These are phyloP conservation scores for Beris morrisii DNA, from an alignment of 2,888 invertebrate species.

Conservation along the genomic window DNA sequence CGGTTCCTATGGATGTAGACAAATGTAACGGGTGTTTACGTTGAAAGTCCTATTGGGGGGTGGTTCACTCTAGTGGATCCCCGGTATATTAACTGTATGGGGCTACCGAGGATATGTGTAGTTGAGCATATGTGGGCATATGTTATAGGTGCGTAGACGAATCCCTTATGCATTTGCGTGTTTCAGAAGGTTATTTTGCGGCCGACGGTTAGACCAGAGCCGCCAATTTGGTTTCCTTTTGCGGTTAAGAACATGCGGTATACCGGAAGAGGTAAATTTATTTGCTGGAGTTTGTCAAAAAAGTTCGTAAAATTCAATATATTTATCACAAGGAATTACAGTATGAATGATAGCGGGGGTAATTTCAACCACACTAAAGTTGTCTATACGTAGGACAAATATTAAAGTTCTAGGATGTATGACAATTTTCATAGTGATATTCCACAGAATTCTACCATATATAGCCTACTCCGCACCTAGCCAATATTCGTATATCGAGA, in stretches of 20 bases:
- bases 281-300: slow-evolving; percentile 26
- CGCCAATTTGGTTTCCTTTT: slow-evolving; percentile 42
- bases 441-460: too few relatives aligned
- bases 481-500: too few relatives aligned
- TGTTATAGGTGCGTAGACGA: neutral
- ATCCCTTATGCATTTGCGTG: slow-evolving; percentile 37
- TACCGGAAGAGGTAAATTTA: slow-evolving; percentile 43
- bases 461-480: too few relatives aligned
- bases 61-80: slow-evolving; percentile 39
- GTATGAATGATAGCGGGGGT: too few relatives aligned
- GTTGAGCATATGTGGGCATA: slow-evolving; percentile 7
- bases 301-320: neutral
- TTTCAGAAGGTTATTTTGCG: slow-evolving; percentile 43
- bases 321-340: too few relatives aligned
- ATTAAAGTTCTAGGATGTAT: too few relatives aligned
- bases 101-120: slow-evolving; percentile 27
- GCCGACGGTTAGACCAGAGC: slow-evolving; percentile 38
- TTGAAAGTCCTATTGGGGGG: neutral
- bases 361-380: too few relatives aligned
- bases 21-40: slow-evolving; percentile 12
- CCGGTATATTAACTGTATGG: slow-evolving; percentile 40
- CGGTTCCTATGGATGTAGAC: slow-evolving; percentile 30
- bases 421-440: too few relatives aligned
- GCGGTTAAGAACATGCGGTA: slow-evolving; percentile 42
- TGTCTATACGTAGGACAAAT: too few relatives aligned